phyloP scores from a whole-genome alignment of 1,140 invertebrate species.

The Lepidotrigona ventralis region DNA sequence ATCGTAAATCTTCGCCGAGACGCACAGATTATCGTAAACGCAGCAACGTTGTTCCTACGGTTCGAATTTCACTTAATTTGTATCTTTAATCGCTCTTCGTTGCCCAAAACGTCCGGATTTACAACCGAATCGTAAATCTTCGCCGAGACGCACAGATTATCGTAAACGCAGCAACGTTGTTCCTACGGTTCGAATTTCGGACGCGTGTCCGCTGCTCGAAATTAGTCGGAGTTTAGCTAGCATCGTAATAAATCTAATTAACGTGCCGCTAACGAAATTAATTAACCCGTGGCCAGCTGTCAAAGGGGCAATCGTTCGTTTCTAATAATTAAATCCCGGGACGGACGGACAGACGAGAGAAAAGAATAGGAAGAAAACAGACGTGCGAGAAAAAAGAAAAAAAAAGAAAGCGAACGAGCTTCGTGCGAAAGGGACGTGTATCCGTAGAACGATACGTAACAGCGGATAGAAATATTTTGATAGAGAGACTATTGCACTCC shows the following conservation, averaged over 20 bases:
- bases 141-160: not conserved
- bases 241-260: slow-evolving; percentile 32
- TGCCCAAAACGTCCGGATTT: not conserved
- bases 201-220: not conserved
- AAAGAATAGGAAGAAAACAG: not conserved
- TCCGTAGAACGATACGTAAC: not conserved
- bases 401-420: not conserved
- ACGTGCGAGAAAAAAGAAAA: not conserved
- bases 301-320: not conserved
- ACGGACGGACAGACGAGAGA: not conserved
- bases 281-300: slow-evolving; percentile 14
- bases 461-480: slow-evolving; percentile 12
- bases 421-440: not conserved
- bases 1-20: not conserved
- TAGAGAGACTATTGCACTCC: not conserved
- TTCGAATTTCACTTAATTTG: not conserved
- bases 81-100: not conserved
- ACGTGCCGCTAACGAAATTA: slow-evolving; percentile 34
- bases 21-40: not conserved
- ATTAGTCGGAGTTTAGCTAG: slow-evolving; percentile 2
- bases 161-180: not conserved
- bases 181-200: slow-evolving; percentile 14
- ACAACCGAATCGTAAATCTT: not conserved
- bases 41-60: not conserved
- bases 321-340: slow-evolving; percentile 8